Conservation (phyloP, 2,888 invertebrate genomes). For the Patella ulyssiponensis region DNA sequence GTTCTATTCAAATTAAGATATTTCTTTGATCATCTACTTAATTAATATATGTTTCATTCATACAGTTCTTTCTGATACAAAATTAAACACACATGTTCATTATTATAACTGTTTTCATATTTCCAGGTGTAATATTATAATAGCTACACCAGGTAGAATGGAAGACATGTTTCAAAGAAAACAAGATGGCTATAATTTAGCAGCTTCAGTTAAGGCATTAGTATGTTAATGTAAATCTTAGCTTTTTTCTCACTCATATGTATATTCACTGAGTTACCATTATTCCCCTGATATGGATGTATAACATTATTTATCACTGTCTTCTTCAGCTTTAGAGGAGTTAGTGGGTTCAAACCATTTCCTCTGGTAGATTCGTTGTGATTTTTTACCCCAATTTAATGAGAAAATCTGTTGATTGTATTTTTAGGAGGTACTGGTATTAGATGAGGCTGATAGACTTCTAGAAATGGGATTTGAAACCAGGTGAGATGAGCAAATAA, state of each 20-base stretch:
- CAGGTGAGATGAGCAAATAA: constrained; percentile 64
- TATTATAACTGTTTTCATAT: too few relatives aligned
- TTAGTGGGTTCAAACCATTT: background rate
- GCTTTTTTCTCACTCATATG: background rate
- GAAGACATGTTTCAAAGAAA: constrained; percentile 80
- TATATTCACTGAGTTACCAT: background rate
- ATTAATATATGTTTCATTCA: too few relatives aligned
- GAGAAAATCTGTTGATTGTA: background rate
- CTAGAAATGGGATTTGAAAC: constrained; percentile 92
- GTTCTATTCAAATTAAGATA: too few relatives aligned
- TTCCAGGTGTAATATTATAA: constrained; percentile 81
- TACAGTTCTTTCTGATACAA: too few relatives aligned
- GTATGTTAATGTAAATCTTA: constrained; percentile 73
- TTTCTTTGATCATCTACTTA: too few relatives aligned
- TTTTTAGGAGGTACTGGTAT: constrained; percentile 85
- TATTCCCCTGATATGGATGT: background rate
- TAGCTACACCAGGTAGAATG: constrained; percentile 95
- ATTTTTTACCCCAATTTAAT: background rate
- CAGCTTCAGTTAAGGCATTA: constrained; percentile 83
- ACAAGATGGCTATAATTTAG: constrained; percentile 72
- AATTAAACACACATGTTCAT: too few relatives aligned
- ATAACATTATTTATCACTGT: background rate
- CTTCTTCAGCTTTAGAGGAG: background rate
- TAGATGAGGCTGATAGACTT: constrained; percentile 97
- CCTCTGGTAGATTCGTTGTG: background rate